Evolutionary conservation across 2,797 vertebrate genomes (phyloP).

Genomic region (Sandelia bainsii): DNA sequence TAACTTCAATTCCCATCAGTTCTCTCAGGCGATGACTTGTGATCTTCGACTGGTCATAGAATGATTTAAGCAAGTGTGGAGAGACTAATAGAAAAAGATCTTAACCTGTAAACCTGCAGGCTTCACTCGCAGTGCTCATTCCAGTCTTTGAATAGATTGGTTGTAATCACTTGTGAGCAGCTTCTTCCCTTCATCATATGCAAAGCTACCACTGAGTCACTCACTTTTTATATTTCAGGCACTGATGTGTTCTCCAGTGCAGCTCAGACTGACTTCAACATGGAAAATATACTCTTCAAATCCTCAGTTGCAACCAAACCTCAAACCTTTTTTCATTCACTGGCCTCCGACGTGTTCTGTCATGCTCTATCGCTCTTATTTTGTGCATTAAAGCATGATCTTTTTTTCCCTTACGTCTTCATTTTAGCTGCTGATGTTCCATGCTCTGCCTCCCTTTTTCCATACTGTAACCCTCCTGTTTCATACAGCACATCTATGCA

Average conservation of each 20-base stretch:
- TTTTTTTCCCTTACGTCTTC: conserved; percentile 58
- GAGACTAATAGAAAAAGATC: background rate
- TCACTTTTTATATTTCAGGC: conserved; percentile 15
- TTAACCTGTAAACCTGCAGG: background rate
- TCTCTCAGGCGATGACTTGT: no score
- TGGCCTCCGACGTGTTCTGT: conserved; percentile 58
- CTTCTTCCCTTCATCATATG: background rate
- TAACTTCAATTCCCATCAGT: no score
- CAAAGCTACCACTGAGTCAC: conserved; percentile 6
- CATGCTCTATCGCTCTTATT: conserved; percentile 68
- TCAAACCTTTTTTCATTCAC: conserved; percentile 66
- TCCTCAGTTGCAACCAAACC: conserved; percentile 62
- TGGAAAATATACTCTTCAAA: conserved; percentile 53
- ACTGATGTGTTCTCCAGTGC: conserved; percentile 61
- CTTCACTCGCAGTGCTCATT: background rate
- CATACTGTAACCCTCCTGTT: conserved; percentile 34
- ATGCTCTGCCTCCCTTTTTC: conserved; percentile 49
- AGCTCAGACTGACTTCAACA: conserved; percentile 44
- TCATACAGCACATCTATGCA: conserved; percentile 14
- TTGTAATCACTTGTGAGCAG: background rate
- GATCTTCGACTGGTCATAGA: no score
- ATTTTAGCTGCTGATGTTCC: conserved; percentile 46
- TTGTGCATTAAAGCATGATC: conserved; percentile 57
- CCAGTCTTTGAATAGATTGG: background rate
- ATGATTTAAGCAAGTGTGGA: background rate